Evolutionary conservation across 2,797 vertebrate genomes (phyloP).

Genomic region (Loriculus beryllinus): DNA sequence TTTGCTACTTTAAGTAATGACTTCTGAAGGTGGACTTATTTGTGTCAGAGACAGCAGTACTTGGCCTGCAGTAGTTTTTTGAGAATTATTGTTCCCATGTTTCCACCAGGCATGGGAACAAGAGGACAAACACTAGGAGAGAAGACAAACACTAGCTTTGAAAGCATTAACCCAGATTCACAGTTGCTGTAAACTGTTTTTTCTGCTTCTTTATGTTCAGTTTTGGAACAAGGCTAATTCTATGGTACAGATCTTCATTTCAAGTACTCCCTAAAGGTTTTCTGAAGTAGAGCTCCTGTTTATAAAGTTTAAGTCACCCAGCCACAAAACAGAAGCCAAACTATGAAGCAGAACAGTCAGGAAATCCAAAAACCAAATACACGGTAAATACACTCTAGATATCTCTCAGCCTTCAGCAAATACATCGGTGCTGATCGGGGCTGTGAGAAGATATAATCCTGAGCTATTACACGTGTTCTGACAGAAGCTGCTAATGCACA

Average conservation of each 20-base stretch:
- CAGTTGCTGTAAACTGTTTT: not conserved
- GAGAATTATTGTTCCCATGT: not conserved
- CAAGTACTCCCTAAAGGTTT: not conserved
- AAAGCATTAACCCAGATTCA: not conserved
- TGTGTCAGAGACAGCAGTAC: not conserved
- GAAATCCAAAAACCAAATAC: not conserved
- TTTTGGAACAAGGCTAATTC: not conserved
- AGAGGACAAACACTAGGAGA: not conserved
- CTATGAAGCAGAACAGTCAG: not conserved
- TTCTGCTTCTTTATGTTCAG: not conserved
- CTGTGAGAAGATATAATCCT: not conserved
- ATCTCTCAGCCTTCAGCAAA: not conserved
- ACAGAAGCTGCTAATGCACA: not conserved
- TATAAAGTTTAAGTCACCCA: not conserved
- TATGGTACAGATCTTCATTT: not conserved
- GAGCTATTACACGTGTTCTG: not conserved
- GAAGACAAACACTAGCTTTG: not conserved
- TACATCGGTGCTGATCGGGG: not conserved
- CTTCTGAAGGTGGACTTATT: not conserved
- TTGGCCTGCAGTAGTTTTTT: not conserved
- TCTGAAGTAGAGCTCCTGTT: not conserved
- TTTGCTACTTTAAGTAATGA: not conserved
- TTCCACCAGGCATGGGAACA: not conserved
- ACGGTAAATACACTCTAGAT: not conserved
- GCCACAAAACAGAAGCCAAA: not conserved